phyloP scores from a whole-genome alignment of 2,888 invertebrate genomes.

The Rhyacophila evoluta region DNA sequence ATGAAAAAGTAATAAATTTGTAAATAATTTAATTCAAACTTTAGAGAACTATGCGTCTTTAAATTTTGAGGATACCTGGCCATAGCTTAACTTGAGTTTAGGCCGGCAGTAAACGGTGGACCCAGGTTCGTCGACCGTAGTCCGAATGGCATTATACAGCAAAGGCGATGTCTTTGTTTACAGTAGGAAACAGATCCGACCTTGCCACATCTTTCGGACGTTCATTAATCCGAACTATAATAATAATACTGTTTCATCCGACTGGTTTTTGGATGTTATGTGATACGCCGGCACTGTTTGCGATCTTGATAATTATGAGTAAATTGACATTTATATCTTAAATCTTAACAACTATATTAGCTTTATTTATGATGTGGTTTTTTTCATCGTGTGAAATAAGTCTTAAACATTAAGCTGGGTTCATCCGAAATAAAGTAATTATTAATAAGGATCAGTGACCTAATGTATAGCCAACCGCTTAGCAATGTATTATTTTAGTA shows the following conservation, averaged over 20 bases:
- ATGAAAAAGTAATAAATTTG: no score
- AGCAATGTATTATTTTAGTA: no score
- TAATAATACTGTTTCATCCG: background rate
- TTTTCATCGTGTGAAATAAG: background rate
- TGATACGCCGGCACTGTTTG: background rate
- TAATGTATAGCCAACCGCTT: no score
- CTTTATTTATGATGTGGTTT: background rate
- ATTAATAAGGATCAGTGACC: no score
- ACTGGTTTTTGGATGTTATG: background rate
- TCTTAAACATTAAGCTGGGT: no score
- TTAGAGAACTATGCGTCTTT: no score
- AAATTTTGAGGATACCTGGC: no score
- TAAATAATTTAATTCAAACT: no score
- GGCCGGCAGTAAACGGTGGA: background rate
- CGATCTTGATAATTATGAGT: background rate
- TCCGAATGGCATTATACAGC: background rate
- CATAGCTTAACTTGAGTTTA: no score
- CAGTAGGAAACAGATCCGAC: conserved; percentile 1
- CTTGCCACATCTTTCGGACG: background rate
- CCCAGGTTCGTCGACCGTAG: background rate
- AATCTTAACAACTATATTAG: background rate
- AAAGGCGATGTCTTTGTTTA: background rate
- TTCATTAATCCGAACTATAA: background rate
- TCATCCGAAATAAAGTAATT: no score
- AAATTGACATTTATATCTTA: conserved; percentile 5